These are phyloP conservation scores for Drosophila austrosaltans DNA, from an alignment of 2,888 invertebrate genomes.

Conservation along the genomic window DNA sequence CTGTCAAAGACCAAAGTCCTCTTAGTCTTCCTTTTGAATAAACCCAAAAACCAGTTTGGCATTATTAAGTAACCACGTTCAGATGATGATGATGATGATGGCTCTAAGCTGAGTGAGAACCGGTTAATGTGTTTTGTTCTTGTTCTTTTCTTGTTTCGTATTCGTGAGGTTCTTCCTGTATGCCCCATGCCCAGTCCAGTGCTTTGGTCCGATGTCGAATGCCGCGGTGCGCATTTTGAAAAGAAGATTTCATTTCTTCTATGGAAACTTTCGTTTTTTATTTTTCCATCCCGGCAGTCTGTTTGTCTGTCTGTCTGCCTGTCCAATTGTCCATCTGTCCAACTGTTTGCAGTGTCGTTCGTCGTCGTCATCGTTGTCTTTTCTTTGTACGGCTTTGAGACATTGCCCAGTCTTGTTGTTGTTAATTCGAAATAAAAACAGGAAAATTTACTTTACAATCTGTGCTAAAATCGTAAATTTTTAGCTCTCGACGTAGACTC, in stretches of 20 bases:
- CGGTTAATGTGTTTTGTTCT: constrained; percentile 41
- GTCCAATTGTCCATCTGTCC: constrained; percentile 12
- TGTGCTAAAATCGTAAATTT: constrained; percentile 81
- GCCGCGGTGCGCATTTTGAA: constrained; percentile 55
- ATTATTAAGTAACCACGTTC: constrained; percentile 71
- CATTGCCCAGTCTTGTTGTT: constrained; percentile 59
- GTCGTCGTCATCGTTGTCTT: constrained; percentile 29
- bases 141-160: constrained; percentile 5
- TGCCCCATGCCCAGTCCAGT: constrained; percentile 45
- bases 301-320: too few relatives aligned
- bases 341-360: constrained; percentile 13
- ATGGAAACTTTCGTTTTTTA: constrained; percentile 74
- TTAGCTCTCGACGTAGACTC: constrained; percentile 55
- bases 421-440: constrained; percentile 80
- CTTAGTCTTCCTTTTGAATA: constrained; percentile 46
- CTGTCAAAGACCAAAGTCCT: constrained; percentile 25
- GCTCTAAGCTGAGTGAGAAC: constrained; percentile 46
- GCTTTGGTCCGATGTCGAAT: constrained; percentile 33
- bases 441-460: constrained; percentile 81
- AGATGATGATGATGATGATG: not conserved
- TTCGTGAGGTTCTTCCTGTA: constrained; percentile 5
- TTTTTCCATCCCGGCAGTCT: constrained; percentile 45
- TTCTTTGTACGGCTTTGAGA: constrained; percentile 26
- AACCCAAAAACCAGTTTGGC: constrained; percentile 75
- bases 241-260: constrained; percentile 52